Base-by-base conservation (phyloP, 2,113 vertebrate species). In the Thryonomys swinderianus region DNA sequence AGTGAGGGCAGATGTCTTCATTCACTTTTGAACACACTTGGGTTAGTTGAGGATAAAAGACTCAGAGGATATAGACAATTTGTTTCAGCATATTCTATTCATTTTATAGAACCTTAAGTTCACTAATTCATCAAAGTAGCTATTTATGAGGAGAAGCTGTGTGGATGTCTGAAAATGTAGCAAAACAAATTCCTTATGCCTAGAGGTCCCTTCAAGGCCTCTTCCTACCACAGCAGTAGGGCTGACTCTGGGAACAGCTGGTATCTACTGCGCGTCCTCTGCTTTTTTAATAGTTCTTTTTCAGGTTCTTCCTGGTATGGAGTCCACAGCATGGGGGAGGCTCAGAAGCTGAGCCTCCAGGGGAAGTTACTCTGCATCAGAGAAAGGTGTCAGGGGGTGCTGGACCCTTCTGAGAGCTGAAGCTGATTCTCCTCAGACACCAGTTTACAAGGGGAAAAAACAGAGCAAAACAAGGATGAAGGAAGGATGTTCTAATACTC, bases 261-360 rank as follows among this genome's bases (percentile, higher is more conserved):
- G 90, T 53, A 55, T 90, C 88, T 88, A 42, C 42, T 6, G 48
- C 89, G 32, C 5, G 55, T n/a, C 71, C 67, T 90, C 51, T 80
- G 55, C 27, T 74, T 61, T 89, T 90, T 85, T 80, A 96, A 86
- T 96, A 81, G 85, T 79, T 93, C 67, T 96, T 91, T 91, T 79
- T 79, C 40, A 59, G 73, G 32, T 87, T 79, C 64, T 95, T 92
- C 88, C 81, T 93, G 40, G 90, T 59, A 59, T 71, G 85, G 88
- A 95, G 90, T 23, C 51, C 94, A 69, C 96, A 94, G 95, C 16
- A 2, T 62, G 90, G 14, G 76, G 92, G 45, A 88, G 51, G 86
- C 86, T 96, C 83, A 94, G 95, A 95, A 88, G 85, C 64, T 88
- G 88, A 45, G 64, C 51, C 81, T 95, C 64, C 67, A 85, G 87